Evolutionary conservation across 2,113 vertebrate genomes (phyloP), one percentile per base, ranked within the genome.

Genomic region (Micronycteris hirsuta): DNA sequence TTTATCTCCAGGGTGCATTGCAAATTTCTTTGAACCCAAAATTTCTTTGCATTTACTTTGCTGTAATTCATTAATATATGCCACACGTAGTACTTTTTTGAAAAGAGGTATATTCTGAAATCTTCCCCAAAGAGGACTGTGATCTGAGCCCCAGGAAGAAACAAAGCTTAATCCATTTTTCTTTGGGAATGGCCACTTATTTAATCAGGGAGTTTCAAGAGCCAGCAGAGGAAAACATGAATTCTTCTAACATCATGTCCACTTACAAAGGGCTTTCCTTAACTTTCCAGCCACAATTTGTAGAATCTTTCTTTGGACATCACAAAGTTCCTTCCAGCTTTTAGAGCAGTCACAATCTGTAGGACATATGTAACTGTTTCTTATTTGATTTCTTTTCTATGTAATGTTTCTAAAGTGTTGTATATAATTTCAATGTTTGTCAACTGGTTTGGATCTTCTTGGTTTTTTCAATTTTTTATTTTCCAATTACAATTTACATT

Each of bases 11-110:
- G 68, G 52, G 20, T 93, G 4, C 74, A 61, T 86, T 80, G 81
- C 43, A 96, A 78, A 92, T 70, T 49, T 90, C 58, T 97, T 93
- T 96, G 54, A 93, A 71, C 58, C 65, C 52, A 84, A 77, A 8
- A 4, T 93, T 93, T 76, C 52, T 89, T 94, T 89, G 36, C 38
- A 58, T 83, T 93, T 95, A 86, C 33, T 94, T 93, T 78, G 71
- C 68, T 92, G 49, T 74, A 92, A 95, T 71, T 71, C 70, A 49
- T 85, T 76, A 80, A 74, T 84, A 80, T 52, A 70, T 73, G 20
- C 14, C 26, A 54, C 36, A 92, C 16, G 54, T 24, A 78, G 28
- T 71, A 58, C 41, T 77, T 82, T 81, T 61, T 82, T 47, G 6
- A 58, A 4, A 7, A n/a, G 52, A 28, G 38, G 38, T 19, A 12